Conservation (phyloP, 1,140 invertebrate genomes). For the Zelostemma sp. region DNA sequence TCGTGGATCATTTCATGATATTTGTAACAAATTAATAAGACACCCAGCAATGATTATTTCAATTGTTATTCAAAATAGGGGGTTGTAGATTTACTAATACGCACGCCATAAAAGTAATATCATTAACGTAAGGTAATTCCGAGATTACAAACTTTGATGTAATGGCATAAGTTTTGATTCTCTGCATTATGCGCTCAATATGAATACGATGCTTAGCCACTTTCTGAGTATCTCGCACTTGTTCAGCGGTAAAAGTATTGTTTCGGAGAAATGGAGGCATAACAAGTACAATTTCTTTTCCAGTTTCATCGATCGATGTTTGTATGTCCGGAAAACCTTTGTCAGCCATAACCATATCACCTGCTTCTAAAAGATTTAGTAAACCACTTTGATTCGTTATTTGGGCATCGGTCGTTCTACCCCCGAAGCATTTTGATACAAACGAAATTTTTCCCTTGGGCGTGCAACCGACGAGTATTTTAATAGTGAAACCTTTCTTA, state of each 20-base stretch:
- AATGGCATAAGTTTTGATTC: conserved; percentile 32
- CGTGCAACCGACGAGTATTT: conserved; percentile 28
- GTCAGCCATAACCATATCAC: conserved; percentile 57
- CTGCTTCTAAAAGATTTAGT: conserved; percentile 51
- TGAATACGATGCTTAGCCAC: conserved; percentile 56
- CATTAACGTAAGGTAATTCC: neutral
- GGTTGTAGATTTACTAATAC: neutral
- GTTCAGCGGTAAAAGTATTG: conserved; percentile 42
- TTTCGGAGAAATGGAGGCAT: conserved; percentile 51
- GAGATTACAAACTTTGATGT: conserved; percentile 27
- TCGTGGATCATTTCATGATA: no score
- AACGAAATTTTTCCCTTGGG: conserved; percentile 34
- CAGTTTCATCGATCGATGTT: conserved; percentile 1
- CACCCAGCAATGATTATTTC: no score
- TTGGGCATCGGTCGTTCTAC: conserved; percentile 13
- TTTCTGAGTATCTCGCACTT: conserved; percentile 51
- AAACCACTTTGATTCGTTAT: conserved; percentile 42
- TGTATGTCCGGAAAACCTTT: conserved; percentile 49
- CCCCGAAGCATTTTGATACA: conserved; percentile 28
- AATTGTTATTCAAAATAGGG: no score
- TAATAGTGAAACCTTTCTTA: conserved; percentile 14
- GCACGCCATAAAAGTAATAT: neutral
- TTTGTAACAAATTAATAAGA: no score
- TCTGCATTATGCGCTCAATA: conserved; percentile 53
- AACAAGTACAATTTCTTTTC: conserved; percentile 34